Base-by-base conservation (phyloP, 2,113 vertebrate genomes). In the Elephas maximus region DNA sequence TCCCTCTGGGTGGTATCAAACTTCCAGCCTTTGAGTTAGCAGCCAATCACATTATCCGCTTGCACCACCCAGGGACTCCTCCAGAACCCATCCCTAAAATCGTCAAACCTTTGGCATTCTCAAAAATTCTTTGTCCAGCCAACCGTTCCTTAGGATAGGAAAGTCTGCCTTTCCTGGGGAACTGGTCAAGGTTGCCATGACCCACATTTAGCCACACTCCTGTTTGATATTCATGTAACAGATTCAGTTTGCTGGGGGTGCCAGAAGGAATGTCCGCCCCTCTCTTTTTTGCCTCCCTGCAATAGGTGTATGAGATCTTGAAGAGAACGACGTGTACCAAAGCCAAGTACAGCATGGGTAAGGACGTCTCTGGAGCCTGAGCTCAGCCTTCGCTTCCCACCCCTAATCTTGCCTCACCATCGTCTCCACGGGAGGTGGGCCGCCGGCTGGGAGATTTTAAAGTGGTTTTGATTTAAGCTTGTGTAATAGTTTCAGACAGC, bases 311-410 rank as follows among this genome's bases (percentile, higher is more conserved):
- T 73, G 99, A 99, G 97, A 99, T 99, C 71, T 87, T 99, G 98
- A 99, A 99, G 96, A 99, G 99, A 97, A 99, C 99, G 0, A 99
- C 99, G 0, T 99, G 99, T 98, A 99, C 98, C 37, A 99, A 98
- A 90, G 99, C 99, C 91, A 99, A 99, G 97, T 99, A 99, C 93
- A 98, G 99, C 98, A 99, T 99, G 99, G 99, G 99, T 99, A 99
- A 99, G 99, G 92, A 97, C 63, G 80, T 71, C 95, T 74, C 87
- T 96, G 96, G 96, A 88, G 51, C 89, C 80, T 84, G 81, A 97
- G 79, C n/a, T 95, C 76, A 0, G 92, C 87, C 5, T 15, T 21
- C 0, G 0, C 79, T 95, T 96, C 85, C 45, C 93, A 26, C 17
- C 65, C 81, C 53, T 90, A 86, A 89, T 97, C 98, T 90, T 41